Evolutionary conservation across 1,140 invertebrate species (phyloP), one percentile per base, ranked within the genome.

Genomic region (Diuraphis noxia): DNA sequence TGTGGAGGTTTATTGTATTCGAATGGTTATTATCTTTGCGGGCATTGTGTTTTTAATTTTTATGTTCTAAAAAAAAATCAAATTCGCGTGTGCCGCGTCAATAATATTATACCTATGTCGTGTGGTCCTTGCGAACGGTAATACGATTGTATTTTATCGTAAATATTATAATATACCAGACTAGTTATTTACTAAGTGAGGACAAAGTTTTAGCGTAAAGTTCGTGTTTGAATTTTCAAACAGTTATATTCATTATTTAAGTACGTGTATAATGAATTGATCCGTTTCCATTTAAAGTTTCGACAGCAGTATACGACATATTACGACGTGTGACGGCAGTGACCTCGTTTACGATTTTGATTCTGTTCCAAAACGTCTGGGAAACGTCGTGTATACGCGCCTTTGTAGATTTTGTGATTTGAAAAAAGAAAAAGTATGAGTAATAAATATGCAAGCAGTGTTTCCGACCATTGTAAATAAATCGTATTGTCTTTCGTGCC

Each of bases 291-390:
- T 34, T 30, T 46, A n/a, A 46, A 85, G 34, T 85, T 85, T 43
- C 30, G 43, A 52, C 21, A 82, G 10, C 19, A 34, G 34, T 85
- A 17, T 86, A 86, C 43, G 43, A n/a, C n/a, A n/a, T n/a, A n/a
- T n/a, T 23, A 49, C n/a, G 41, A 34, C 19, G n/a, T 49, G 43
- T 25, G 46, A 86, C 84, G n/a, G 21, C 10, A 43, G 52, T 56
- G 49, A 88, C 86, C 86, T 40, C 34, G 36, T 63, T 88, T n/a
- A 40, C 19, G 13, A 88, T n/a, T 19, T 88, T 88, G 86, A 23
- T 88, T 63, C 49, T 63, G 23, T 40, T 88, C 86, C 86, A 88
- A 63, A 63, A 88, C 38, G 86, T 40, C 36, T 38, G 36, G 56
- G 56, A 63, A 88, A 86, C 36, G 34, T 86, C 13, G 36, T 81